phyloP scores from a whole-genome alignment of 2,113 vertebrate species.

The Lamprotornis superbus region DNA sequence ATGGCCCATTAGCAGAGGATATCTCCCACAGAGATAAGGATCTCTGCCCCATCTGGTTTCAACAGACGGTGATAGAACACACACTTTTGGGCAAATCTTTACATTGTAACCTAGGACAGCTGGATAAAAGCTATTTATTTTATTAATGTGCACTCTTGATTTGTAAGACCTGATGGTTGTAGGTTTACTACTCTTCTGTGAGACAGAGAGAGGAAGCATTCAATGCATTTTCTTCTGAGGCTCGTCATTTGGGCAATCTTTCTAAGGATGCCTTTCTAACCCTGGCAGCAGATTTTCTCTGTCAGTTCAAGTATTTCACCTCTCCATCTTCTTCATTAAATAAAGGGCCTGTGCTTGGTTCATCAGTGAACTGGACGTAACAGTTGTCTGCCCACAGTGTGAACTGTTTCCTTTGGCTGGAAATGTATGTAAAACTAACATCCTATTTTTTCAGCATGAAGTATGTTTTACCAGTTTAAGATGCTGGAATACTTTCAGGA shows the following conservation, averaged over 20 bases:
- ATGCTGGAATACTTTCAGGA: not conserved
- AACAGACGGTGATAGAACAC: no score
- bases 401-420: not conserved
- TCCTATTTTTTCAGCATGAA: not conserved
- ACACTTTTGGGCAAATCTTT: no score
- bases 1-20: no score
- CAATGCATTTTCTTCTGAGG: not conserved
- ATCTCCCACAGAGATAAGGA: no score
- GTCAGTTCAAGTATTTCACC: not conserved
- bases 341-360: not conserved
- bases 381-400: not conserved
- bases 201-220: not conserved
- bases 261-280: not conserved
- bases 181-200: not conserved
- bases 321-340: not conserved
- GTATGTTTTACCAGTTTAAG: not conserved
- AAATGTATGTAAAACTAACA: not conserved
- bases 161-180: not conserved
- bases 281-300: not conserved
- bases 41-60: no score
- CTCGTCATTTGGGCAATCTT: not conserved
- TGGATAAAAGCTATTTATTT: not conserved
- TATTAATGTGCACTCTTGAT: not conserved
- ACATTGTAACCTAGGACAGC: no score
- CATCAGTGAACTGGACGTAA: not conserved